Evolutionary conservation across 2,797 vertebrate species (phyloP), one percentile per base, ranked within the genome.

Genomic region (Microctenopoma steveboyesi): DNA sequence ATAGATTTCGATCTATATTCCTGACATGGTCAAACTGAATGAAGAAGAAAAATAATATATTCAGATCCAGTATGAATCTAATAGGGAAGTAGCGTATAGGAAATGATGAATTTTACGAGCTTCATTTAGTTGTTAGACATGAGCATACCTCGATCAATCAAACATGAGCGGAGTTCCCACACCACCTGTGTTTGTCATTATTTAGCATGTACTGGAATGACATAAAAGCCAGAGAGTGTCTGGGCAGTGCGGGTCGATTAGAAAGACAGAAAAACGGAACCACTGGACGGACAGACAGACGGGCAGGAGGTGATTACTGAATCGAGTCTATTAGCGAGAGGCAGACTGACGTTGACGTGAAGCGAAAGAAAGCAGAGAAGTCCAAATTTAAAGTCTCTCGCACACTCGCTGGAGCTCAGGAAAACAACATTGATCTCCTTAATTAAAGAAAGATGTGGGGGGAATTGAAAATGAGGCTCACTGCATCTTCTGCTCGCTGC

Each of bases 391-490:
- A 52, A 70, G 54, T 48, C 51, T 46, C 39, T 18, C 37, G 49
- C 48, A 51, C 42, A 67, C 39, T 71, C 55, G 35, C 28, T 10
- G 60, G 42, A 60, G 66, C 64, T 74, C 55, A 59, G 62, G 64
- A 78, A 76, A 40, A 70, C 56, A 63, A 68, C 79, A 86, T 76
- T 79, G 85, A 86, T 82, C 74, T 18, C 43, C 3, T 48, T 86
- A 73, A 82, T 77, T 79, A 82, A 72, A 75, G 56, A 35, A 30
- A 60, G 54, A 67, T 43, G 66, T 58, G 70, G 56, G 35, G 28
- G 0, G 81, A 73, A 75, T 79, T 3, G 28, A 35, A 61, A 75
- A 74, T 66, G 72, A 76, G 49, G 16, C 0, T 7, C 42, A 12
- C 27, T 16, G 12, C 59, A 42, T 58, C 54, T 48, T 53, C 28